These are phyloP conservation scores for Anaspis maculata DNA, from an alignment of 2,888 invertebrate species.

Conservation along the genomic window DNA sequence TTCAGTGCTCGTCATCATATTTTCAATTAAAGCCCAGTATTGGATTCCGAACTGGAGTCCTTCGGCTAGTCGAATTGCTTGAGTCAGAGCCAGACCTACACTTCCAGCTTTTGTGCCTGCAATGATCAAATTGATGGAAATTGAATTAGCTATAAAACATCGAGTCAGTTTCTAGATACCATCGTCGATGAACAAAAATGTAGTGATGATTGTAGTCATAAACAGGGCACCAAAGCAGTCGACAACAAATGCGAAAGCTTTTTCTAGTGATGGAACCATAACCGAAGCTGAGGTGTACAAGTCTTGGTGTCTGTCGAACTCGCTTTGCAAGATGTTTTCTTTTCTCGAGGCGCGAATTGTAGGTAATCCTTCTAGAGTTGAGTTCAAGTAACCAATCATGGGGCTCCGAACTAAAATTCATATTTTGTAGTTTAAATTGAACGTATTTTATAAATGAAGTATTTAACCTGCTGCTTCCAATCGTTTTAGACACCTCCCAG, in stretches of 20 bases:
- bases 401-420: constrained; percentile 35
- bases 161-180: no score
- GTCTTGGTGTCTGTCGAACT: constrained; percentile 37
- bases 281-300: constrained; percentile 33
- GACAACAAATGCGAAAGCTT: constrained; percentile 32
- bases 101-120: no score
- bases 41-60: constrained; percentile 54
- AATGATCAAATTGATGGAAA: constrained; percentile 43
- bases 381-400: constrained; percentile 35
- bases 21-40: constrained; percentile 74
- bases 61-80: constrained; percentile 53
- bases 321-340: constrained; percentile 28
- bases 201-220: constrained; percentile 14
- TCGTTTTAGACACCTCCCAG: constrained; percentile 68
- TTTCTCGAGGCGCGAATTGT: constrained; percentile 35
- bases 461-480: constrained; percentile 60
- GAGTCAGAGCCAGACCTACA: constrained; percentile 45
- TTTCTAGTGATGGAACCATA: constrained; percentile 27
- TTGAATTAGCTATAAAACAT: constrained; percentile 1
- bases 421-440: neutral
- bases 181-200: constrained; percentile 22
- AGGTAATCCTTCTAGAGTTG: constrained; percentile 36
- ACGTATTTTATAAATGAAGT: constrained; percentile 9
- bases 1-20: constrained; percentile 85
- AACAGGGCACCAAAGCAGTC: constrained; percentile 27